A percentile compares a stretch with the other conserved stretches of the same genome.
These are phyloP conservation scores for Magallana ariakensis DNA, from an alignment of 1,140 invertebrate genomes.

Conservation along the genomic window DNA sequence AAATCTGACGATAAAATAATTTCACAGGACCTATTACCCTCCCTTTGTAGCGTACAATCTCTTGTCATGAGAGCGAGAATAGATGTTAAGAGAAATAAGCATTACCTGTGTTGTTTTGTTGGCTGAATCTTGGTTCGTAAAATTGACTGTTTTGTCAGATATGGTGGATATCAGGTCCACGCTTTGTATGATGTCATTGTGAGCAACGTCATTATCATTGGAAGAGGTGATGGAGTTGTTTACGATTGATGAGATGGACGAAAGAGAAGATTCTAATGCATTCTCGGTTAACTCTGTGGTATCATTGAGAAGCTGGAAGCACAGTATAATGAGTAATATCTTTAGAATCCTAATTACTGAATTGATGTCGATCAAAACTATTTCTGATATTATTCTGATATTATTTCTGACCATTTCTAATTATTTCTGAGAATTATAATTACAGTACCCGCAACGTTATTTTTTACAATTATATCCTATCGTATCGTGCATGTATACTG, in stretches of 20 bases:
- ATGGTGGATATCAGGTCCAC: not conserved
- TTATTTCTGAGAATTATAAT: not conserved
- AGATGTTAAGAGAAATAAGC: not conserved
- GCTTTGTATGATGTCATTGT: not conserved
- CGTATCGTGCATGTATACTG: too few relatives aligned
- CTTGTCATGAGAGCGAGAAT: not conserved
- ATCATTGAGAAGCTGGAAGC: not conserved
- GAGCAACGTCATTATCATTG: not conserved
- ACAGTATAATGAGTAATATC: not conserved
- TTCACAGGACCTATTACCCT: too few relatives aligned
- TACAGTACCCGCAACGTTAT: too few relatives aligned
- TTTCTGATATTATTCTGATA: too few relatives aligned
- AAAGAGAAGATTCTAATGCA: not conserved
- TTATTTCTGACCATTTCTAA: too few relatives aligned
- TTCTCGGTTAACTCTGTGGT: not conserved
- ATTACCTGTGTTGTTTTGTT: constrained; percentile 35
- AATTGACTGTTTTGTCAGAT: not conserved
- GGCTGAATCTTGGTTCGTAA: not conserved
- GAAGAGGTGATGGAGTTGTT: not conserved
- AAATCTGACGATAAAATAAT: too few relatives aligned
- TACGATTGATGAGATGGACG: not conserved
- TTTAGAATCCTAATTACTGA: not conserved
- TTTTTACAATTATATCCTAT: too few relatives aligned
- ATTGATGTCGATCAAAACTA: not conserved
- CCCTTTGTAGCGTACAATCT: too few relatives aligned